Evolutionary conservation across 2,888 invertebrate species (phyloP), one percentile per base, ranked within the genome.

Genomic region (Zhuqinia jingwanae): DNA sequence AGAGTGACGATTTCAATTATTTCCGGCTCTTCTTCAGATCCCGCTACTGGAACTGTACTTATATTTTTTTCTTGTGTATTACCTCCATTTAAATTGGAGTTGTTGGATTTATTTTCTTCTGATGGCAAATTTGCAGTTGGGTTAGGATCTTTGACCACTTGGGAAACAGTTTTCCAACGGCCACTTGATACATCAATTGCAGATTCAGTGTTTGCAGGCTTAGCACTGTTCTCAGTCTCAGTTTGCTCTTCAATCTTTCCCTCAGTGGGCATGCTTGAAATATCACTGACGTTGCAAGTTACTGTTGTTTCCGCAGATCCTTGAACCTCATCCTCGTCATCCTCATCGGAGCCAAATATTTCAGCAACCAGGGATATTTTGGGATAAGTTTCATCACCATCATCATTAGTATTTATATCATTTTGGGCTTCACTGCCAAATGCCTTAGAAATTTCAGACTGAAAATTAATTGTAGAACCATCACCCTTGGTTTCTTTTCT

Each of bases 361-460:
- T 91, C 90, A 6, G 90, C 89, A 30, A 90, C 89, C 8, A 90
- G 50, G 15, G 90, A 90, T 10, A 88, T 76, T 73, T 89, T 90
- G n/a, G 86, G 85, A 10, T 63, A 63, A 63, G 87, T 80, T 15
- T 88, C 82, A 5, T 83, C 81, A 0, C 75, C 75, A n/a, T 86
- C 88, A 0, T 56, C 70, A n/a, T 75, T 89, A 1, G 77, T 85
- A 10, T 75, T 88, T 20, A n/a, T n/a, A n/a, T 88, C 85, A 5
- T 87, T 88, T 22, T 88, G 81, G 0, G 73, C 70, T 11, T 83
- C 87, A 56, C 94, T 94, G 84, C 94, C 94, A 88, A 94, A 94
- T 0, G 93, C 89, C 84, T 90, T 90, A 10, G 89, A 91, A 58
- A 91, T 89, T 86, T 90, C 90, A 0, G 90, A 88, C 15, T 88